Evolutionary conservation across 1,140 invertebrate genomes (phyloP).

Genomic region (Ips typographus): DNA sequence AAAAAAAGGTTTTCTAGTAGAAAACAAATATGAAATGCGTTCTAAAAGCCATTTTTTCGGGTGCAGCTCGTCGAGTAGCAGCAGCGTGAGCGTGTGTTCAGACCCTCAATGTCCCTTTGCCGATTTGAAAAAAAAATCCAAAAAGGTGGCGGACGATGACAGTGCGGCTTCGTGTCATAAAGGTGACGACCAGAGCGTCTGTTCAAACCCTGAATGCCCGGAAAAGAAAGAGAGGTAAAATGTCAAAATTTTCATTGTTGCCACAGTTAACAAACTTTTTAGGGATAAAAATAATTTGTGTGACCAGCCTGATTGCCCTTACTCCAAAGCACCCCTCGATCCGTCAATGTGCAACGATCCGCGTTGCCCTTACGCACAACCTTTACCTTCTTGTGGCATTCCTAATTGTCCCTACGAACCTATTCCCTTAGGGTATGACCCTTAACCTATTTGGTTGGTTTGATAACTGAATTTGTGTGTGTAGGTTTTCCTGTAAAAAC

Average conservation of each 20-base stretch:
- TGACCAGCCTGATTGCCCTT: conserved; percentile 40
- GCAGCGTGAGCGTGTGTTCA: conserved; percentile 14
- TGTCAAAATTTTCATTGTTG: not conserved
- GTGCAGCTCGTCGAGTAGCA: not conserved
- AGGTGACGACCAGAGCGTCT: conserved; percentile 21
- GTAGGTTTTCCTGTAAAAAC: conserved; percentile 18
- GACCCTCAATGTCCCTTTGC: conserved; percentile 27
- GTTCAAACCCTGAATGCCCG: conserved; percentile 42
- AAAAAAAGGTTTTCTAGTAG: no score
- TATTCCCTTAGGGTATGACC: conserved; percentile 9
- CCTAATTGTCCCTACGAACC: conserved; percentile 38
- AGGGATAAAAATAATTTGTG: conserved; percentile 31
- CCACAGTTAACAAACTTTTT: not conserved
- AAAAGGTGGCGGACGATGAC: not conserved
- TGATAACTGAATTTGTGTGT: not conserved
- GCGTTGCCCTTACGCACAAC: conserved; percentile 23
- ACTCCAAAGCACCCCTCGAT: not conserved
- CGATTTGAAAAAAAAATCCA: conserved; percentile 10
- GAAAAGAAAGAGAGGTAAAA: conserved; percentile 18
- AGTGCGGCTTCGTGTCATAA: conserved; percentile 1
- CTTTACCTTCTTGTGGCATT: conserved; percentile 33
- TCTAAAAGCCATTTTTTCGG: not conserved
- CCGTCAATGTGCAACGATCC: conserved; percentile 23
- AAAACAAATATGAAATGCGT: no score
- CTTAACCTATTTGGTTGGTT: not conserved